These are phyloP conservation scores for Asteroscopus sphinx DNA, from an alignment of 2,888 invertebrate species.

Conservation along the genomic window DNA sequence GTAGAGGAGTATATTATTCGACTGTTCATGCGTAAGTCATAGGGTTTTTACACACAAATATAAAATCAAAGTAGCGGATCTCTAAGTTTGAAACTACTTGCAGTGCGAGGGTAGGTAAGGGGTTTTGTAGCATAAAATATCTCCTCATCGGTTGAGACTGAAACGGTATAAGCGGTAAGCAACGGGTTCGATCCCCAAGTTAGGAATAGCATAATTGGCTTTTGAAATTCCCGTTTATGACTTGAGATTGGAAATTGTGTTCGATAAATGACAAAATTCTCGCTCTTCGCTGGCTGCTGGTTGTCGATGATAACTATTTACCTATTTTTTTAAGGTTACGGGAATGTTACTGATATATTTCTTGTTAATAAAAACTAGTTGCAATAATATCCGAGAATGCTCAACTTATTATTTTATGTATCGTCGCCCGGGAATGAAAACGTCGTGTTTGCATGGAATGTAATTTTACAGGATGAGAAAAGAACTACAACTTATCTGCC, in stretches of 20 bases:
- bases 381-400: too few relatives aligned
- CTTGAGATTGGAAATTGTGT: background rate
- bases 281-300: too few relatives aligned
- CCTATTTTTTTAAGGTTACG: background rate
- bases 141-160: background rate
- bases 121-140: too few relatives aligned
- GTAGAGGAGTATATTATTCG: constrained; percentile 23
- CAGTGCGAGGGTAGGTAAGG: too few relatives aligned
- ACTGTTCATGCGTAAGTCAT: constrained; percentile 3
- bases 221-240: background rate
- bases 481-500: too few relatives aligned
- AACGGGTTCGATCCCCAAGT: background rate
- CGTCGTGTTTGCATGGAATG: too few relatives aligned
- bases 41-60: background rate
- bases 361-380: too few relatives aligned
- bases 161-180: background rate
- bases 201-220: background rate
- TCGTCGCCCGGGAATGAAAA: too few relatives aligned
- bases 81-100: background rate
- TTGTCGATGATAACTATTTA: background rate
- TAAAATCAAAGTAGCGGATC: background rate
- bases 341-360: background rate
- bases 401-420: too few relatives aligned
- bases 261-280: background rate
- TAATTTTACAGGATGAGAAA: too few relatives aligned